These are phyloP conservation scores for Meles meles DNA, from an alignment of 2,113 vertebrate species.

Conservation along the genomic window DNA sequence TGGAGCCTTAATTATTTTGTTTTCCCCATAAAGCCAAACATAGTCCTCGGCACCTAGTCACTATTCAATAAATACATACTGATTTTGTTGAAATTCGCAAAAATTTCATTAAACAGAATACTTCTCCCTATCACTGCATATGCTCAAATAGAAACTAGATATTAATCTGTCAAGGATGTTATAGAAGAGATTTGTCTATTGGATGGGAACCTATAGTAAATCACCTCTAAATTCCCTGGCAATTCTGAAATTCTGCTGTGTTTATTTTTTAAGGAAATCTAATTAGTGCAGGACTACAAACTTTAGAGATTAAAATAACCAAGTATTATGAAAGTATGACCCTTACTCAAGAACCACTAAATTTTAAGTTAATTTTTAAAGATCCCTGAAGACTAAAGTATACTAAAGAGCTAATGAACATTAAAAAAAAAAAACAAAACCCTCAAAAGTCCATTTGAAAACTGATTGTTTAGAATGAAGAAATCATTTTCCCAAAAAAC, in stretches of 20 bases:
- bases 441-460: not conserved
- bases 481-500: not conserved
- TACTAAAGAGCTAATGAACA: not conserved
- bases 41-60: not conserved
- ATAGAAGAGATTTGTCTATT: not conserved
- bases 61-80: not conserved
- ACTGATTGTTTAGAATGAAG: not conserved
- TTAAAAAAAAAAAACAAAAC: not conserved
- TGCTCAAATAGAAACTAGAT: not conserved
- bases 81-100: not conserved
- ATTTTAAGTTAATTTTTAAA: not conserved
- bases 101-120: constrained; percentile 8
- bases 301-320: not conserved
- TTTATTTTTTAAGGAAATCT: constrained; percentile 10
- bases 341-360: not conserved
- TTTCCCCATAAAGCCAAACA: not conserved
- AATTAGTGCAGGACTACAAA: not conserved
- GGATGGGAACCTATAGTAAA: not conserved
- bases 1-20: not conserved
- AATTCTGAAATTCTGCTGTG: not conserved
- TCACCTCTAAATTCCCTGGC: not conserved
- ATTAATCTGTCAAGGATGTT: not conserved
- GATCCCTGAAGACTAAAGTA: not conserved
- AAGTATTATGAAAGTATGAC: not conserved
- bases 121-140: not conserved